Base-by-base conservation (phyloP, 2,888 invertebrate genomes). In the Nezara viridula region DNA sequence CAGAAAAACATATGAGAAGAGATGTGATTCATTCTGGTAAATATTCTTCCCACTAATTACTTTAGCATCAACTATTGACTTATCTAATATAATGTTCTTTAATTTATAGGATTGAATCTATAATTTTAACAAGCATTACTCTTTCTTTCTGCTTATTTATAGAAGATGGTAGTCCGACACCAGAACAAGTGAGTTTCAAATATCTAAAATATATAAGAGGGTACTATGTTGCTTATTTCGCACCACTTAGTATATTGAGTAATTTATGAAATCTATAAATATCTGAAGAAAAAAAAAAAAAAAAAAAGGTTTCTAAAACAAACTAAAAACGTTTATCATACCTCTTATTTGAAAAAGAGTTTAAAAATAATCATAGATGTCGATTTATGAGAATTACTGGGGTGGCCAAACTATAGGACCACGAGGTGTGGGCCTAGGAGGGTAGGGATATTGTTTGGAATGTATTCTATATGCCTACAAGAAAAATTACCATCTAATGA, bases 21-120 rank as follows among this genome's bases (percentile, higher is more conserved):
- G 55, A 86, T 86, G 52, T n/a, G 86, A 86, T 60, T 50, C 52
- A 86, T 86, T 86, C 32, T 86, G 86, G 86, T 86, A 44, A 55
- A 60, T 86, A 52, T 9, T 19, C 27, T 19, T 37, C 19, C 14
- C 21, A 81, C n/a, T 44, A n/a, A 47, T 81, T 6, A 44, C 14
- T 44, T 81, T 14, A 44, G 3, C 6, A 44, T 44, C 24, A 81
- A 24, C 14, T 44, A 44, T 32, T 37, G 55, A 60, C 27, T 73
- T 4, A 73, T 19, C 19, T 44, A n/a, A 81, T n/a, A 1, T 81
- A 24, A 77, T 40, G 21, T n/a, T 2, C 12, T 44, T 81, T 44
- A 44, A n/a, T 81, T 77, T 81, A n/a, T n/a, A 81, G 81, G 81
- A 81, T 81, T 44, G 81, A 81, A 81, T 81, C 81, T 14, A 44